These are phyloP conservation scores for Euglossa dilemma DNA, from an alignment of 1,140 invertebrate species.

Conservation along the genomic window DNA sequence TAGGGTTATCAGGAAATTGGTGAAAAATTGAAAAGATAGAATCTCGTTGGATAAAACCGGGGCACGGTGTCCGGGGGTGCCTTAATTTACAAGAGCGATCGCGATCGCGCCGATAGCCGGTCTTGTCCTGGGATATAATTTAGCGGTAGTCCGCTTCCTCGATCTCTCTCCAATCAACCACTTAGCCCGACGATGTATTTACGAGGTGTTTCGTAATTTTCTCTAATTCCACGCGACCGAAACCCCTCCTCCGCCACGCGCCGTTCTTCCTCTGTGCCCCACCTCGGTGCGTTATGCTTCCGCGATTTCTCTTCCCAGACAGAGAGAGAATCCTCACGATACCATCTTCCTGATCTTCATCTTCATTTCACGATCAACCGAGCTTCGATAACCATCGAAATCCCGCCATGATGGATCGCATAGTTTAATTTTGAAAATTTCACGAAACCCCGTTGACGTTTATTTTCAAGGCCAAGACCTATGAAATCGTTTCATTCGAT, in stretches of 20 bases:
- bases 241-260: neutral
- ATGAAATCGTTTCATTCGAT: no score
- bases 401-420: constrained; percentile 16
- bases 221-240: constrained; percentile 35
- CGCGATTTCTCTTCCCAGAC: constrained; percentile 48
- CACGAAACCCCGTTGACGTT: neutral
- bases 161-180: constrained; percentile 58
- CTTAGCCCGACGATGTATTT: constrained; percentile 64
- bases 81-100: constrained; percentile 77
- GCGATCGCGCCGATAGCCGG: no score
- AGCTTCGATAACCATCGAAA: constrained; percentile 56
- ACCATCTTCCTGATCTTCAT: constrained; percentile 69
- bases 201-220: constrained; percentile 53
- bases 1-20: neutral
- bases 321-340: no score
- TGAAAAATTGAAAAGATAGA: constrained; percentile 27
- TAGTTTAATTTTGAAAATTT: constrained; percentile 16
- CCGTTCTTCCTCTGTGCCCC: neutral
- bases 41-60: no score
- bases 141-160: constrained; percentile 76
- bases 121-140: constrained; percentile 72
- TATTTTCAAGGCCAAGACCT: neutral
- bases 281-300: constrained; percentile 33
- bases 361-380: constrained; percentile 72
- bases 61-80: constrained; percentile 57